Base-by-base conservation (phyloP, 2,888 invertebrate species). In the Drosophila dives region DNA sequence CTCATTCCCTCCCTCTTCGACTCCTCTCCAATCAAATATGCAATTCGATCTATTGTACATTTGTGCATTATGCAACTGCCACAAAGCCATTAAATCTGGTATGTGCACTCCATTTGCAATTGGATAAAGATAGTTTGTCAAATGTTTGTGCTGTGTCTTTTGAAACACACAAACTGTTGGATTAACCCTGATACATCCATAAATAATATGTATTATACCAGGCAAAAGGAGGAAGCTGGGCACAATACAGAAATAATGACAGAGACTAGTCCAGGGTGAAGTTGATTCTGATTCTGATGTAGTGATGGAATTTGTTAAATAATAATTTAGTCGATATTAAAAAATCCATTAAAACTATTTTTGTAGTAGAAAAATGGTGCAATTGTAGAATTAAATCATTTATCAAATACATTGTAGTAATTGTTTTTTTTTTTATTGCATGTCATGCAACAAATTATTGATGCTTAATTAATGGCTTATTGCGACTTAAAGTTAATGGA, bases 51-150 rank as follows among this genome's bases (percentile, higher is more conserved):
- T 55, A 53, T 63, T 48, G 34, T 63, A 23, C 61, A 34, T 61
- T 61, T 50, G 59, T 61, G 51, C 53, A 53, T 61, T 48, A 42
- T 48, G 32, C 58, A 23, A 48, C 48, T 48, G n/a, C 29, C 10
- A 29, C 42, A 55, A 17, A 40, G 32, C 33, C 64, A 62, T 65
- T 69, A 45, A 72, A 69, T 72, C 58, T 64, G 29, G 38, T 42
- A 33, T 65, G 64, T 72, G 34, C 80, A 81, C 73, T 81, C 60
- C 56, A 62, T 56, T 59, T 40, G 45, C 51, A 80, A 72, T 88
- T 88, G 83, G 20, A 79, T 68, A 34, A 75, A 83, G 86, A 88
- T 81, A 84, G 86, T 84, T 72, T 59, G 56, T 26, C 23, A 20
- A 33, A n/a, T 32, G 33, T 45, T 34, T 51, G 48, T 33, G 29